Evolutionary conservation across 2,113 vertebrate genomes (phyloP), one percentile per base, ranked within the genome.

Genomic region (Nannobrachium achirus): DNA sequence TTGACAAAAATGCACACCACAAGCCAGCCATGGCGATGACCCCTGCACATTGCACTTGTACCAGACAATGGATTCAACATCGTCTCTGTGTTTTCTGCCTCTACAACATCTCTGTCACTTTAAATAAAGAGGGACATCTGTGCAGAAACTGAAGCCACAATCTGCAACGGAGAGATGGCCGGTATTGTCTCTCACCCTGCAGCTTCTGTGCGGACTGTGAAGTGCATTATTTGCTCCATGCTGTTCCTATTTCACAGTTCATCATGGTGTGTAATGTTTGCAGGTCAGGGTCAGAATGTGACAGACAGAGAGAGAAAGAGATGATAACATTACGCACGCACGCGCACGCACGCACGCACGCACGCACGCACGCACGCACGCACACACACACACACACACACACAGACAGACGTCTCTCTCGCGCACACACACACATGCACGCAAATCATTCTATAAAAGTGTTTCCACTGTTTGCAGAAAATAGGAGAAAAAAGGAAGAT

Each of bases 91-190:
- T 70, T 78, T 38, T 67, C 18, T 73, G 73, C 76, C 8, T 66
- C 63, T 19, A 15, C 59, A 59, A 75, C 73, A 76, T 59, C 66
- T 71, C 71, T 86, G 86, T 85, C 84, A 81, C 84, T 83, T 82
- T 71, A 49, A 75, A 84, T 79, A 56, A 80, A 71, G 48, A 25
- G 44, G 61, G 40, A 75, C 69, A 63, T 69, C 59, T 69, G 40
- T 48, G 16, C 56, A 8, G 49, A 66, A 66, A 48, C 53, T 42
- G 42, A 63, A 56, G 56, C 56, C 65, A 66, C 48, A 10, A 52
- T 58, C 20, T 59, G 39, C 41, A 70, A 20, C 33, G 68, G 69
- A 45, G 42, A 41, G 45, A 67, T 44, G 74, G 69, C 45, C 52
- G 55, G 40, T 56, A 14, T n/a, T 15, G 61, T 73, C 10, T 78